phyloP scores from a whole-genome alignment of 2,888 invertebrate species.

The Pyrrhia umbra region DNA sequence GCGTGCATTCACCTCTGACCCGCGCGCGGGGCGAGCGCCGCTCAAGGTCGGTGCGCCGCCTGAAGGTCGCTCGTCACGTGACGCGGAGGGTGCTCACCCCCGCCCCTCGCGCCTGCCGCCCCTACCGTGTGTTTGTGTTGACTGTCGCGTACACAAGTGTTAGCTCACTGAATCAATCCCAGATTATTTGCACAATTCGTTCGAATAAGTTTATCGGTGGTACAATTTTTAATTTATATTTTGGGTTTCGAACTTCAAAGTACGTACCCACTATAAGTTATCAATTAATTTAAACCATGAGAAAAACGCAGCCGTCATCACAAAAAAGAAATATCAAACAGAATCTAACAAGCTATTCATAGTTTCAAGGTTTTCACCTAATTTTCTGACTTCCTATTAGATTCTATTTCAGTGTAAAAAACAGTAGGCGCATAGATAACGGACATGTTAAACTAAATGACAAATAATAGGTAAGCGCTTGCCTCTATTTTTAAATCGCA shows the following conservation, averaged over 20 bases:
- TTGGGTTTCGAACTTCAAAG: neutral
- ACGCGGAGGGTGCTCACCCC: constrained; percentile 88
- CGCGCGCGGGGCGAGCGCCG: constrained; percentile 87
- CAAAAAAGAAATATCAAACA: constrained; percentile 2
- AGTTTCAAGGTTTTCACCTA: constrained; percentile 41
- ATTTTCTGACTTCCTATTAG: constrained; percentile 48
- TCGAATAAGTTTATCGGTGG: neutral
- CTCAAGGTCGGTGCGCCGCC: constrained; percentile 90
- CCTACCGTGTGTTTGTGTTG: constrained; percentile 66
- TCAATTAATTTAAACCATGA: neutral
- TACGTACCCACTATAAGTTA: too few relatives aligned
- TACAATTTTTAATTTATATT: neutral
- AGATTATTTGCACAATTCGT: constrained; percentile 15
- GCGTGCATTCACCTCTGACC: constrained; percentile 90
- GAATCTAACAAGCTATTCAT: constrained; percentile 3
- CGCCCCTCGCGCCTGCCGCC: constrained; percentile 69
- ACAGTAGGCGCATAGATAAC: constrained; percentile 41
- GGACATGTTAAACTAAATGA: constrained; percentile 42
- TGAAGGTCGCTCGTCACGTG: constrained; percentile 89
- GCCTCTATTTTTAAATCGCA: constrained; percentile 64
- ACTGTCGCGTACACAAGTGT: constrained; percentile 74
- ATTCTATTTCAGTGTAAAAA: constrained; percentile 36
- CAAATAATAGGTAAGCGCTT: constrained; percentile 33
- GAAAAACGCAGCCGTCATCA: neutral
- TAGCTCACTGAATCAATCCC: neutral